Evolutionary conservation across 1,140 invertebrate species (phyloP).

Genomic region (Aphis gossypii): DNA sequence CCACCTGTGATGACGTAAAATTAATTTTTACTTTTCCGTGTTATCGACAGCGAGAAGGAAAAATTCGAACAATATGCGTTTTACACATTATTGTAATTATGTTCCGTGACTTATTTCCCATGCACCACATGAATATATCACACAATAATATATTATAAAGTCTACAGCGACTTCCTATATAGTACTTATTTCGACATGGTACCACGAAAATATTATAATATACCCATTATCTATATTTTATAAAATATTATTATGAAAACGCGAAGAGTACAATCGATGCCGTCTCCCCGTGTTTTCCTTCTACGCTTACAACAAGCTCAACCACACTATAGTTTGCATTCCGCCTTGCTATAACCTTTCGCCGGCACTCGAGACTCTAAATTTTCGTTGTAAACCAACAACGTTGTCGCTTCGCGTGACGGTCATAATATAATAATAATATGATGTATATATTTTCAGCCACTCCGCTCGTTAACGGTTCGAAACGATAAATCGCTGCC

Average conservation of each 20-base stretch:
- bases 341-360: background rate
- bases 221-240: background rate
- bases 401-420: background rate
- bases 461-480: background rate
- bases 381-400: background rate
- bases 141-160: background rate
- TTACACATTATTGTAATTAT: background rate
- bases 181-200: background rate
- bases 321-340: background rate
- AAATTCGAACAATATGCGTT: background rate
- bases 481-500: background rate
- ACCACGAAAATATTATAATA: background rate
- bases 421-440: background rate
- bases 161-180: background rate
- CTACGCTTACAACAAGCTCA: background rate
- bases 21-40: background rate
- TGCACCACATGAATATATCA: background rate
- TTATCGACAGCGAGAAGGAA: background rate
- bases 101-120: background rate
- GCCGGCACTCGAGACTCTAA: background rate
- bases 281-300: background rate
- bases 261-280: background rate
- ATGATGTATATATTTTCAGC: background rate
- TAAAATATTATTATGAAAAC: background rate
- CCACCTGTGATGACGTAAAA: background rate